These are phyloP conservation scores for Lissonota sp. DNA, from an alignment of 2,888 invertebrate genomes.

Conservation along the genomic window DNA sequence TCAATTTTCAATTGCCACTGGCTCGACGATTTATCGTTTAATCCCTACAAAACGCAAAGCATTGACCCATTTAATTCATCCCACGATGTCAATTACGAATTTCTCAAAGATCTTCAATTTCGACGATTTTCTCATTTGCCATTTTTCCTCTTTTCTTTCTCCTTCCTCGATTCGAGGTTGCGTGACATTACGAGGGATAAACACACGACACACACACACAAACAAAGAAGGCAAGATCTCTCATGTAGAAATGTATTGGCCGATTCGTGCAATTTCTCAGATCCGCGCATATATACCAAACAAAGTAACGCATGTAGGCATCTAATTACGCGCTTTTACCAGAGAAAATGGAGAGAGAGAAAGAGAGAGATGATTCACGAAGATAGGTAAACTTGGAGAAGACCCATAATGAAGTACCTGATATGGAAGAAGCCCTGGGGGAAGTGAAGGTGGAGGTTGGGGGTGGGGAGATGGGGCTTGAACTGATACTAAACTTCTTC, in stretches of 20 bases:
- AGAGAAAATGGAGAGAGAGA: constrained; percentile 35
- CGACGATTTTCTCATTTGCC: background rate
- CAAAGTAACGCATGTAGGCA: constrained; percentile 46
- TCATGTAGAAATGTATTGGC: background rate
- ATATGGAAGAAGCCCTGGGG: constrained; percentile 47
- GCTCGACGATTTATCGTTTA: background rate
- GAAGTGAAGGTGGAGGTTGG: background rate
- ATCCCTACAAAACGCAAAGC: background rate
- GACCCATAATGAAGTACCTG: constrained; percentile 59
- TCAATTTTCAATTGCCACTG: too few species aligned
- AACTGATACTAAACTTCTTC: constrained; percentile 46
- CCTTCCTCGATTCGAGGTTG: background rate
- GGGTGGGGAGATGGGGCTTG: background rate
- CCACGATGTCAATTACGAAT: constrained; percentile 3
- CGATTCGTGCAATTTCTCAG: constrained; percentile 49
- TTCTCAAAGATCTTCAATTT: background rate
- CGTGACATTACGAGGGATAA: too few species aligned
- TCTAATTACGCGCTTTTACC: constrained; percentile 56
- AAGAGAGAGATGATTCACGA: constrained; percentile 54
- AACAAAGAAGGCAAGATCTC: too few species aligned
- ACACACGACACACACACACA: too few species aligned
- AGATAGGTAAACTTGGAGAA: constrained; percentile 55
- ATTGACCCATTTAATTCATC: background rate
- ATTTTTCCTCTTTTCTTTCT: background rate
- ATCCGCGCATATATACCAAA: constrained; percentile 26